Percentiles rank a stretch among this genome's conserved stretches.
These are phyloP conservation scores for Fragum fragum DNA, from an alignment of 2,888 invertebrate genomes.

Conservation along the genomic window DNA sequence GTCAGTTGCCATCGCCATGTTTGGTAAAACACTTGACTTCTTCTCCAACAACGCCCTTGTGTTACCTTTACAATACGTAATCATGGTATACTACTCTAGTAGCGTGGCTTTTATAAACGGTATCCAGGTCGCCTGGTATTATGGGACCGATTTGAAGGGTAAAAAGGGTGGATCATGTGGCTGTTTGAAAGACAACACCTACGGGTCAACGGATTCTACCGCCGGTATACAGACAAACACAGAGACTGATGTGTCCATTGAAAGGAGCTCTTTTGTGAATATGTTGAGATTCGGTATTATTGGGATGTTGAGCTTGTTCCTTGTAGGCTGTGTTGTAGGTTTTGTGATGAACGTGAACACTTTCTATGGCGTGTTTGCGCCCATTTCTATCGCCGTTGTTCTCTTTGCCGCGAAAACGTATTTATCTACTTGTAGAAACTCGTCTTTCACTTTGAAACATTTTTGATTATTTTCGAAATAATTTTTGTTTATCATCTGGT, in stretches of 20 bases:
- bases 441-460: conserved; percentile 1
- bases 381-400: conserved; percentile 29
- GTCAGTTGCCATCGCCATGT: conserved; percentile 68
- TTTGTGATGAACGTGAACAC: conserved; percentile 51
- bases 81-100: conserved; percentile 73
- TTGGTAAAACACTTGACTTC: conserved; percentile 72
- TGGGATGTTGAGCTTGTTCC: conserved; percentile 16
- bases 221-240: not conserved
- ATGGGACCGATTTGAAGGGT: conserved; percentile 36
- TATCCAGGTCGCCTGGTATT: conserved; percentile 72
- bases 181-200: no score
- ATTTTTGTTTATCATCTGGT: no score
- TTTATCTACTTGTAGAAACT: not conserved
- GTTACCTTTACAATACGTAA: conserved; percentile 70
- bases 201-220: not conserved
- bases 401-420: conserved; percentile 29
- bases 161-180: not conserved
- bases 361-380: conserved; percentile 50
- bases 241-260: not conserved
- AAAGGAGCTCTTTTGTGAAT: not conserved
- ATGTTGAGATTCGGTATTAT: not conserved
- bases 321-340: conserved; percentile 43
- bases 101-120: conserved; percentile 71
- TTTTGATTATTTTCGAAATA: not conserved
- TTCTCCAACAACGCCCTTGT: conserved; percentile 64